These are phyloP conservation scores for Alauda arvensis DNA, from an alignment of 2,797 vertebrate genomes.

Conservation along the genomic window DNA sequence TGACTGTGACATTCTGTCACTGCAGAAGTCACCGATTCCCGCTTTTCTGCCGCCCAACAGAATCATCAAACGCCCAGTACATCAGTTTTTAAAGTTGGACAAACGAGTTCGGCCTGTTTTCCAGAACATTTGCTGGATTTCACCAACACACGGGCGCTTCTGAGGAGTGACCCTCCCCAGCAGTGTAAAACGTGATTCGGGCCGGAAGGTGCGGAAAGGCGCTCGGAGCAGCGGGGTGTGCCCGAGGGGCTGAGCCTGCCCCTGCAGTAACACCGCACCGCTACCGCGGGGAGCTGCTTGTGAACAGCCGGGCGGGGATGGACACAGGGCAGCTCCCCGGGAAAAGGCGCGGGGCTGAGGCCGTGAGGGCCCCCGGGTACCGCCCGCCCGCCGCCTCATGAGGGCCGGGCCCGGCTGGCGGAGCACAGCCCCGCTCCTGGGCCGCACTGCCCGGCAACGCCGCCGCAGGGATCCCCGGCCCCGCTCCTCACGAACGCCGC, in stretches of 20 bases:
- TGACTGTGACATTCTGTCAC: fast-evolving
- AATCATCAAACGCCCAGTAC: background rate
- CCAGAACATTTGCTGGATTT: fast-evolving
- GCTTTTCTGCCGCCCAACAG: background rate
- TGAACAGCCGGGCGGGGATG: fast-evolving
- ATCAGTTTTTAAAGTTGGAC: background rate
- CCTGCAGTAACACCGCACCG: fast-evolving
- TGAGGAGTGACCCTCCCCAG: background rate
- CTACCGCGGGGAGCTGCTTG: fast-evolving
- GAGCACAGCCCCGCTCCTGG: background rate
- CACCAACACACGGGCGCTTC: fast-evolving
- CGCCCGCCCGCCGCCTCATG: background rate
- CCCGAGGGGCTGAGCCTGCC: fast-evolving
- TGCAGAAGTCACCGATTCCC: fast-evolving
- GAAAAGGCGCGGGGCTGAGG: fast-evolving
- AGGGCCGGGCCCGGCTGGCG: background rate
- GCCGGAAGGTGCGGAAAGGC: fast-evolving
- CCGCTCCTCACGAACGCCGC: too few species aligned
- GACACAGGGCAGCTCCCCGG: fast-evolving
- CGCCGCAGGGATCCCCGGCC: background rate
- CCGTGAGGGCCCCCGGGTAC: background rate
- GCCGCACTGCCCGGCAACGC: slow-evolving; percentile 56
- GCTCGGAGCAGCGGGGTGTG: fast-evolving
- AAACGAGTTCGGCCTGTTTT: background rate
- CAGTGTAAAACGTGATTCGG: fast-evolving